Conservation (phyloP, 2,113 vertebrate species). For the Triplophysa rosa region DNA sequence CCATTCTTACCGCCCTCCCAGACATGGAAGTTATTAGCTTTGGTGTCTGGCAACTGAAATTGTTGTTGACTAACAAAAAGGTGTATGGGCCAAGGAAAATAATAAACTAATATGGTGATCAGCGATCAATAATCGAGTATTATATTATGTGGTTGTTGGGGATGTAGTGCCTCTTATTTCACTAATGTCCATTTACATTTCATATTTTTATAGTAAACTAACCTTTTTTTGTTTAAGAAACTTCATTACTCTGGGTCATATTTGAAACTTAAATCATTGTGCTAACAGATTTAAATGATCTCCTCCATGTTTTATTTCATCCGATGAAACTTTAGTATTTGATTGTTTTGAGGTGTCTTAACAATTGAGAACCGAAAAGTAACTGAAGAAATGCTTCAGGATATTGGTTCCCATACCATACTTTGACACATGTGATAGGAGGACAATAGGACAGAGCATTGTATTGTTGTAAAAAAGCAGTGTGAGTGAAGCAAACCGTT, state of each 20-base stretch:
- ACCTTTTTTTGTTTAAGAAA: slow-evolving; percentile 1
- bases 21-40: slow-evolving; percentile 8
- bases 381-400: no score
- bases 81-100: neutral
- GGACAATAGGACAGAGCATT: no score
- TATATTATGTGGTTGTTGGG: neutral
- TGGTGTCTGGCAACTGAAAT: slow-evolving; percentile 1
- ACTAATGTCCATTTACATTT: neutral
- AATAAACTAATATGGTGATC: neutral
- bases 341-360: neutral
- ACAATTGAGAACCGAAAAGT: no score
- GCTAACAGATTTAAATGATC: slow-evolving; percentile 3
- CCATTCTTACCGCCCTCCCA: slow-evolving; percentile 60
- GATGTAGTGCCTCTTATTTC: neutral
- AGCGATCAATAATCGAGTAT: neutral
- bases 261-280: neutral
- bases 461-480: no score
- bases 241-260: neutral
- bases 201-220: slow-evolving; percentile 28
- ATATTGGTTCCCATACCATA: no score
- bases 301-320: slow-evolving; percentile 9
- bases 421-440: no score
- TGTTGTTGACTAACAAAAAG: slow-evolving; percentile 3
- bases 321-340: neutral
- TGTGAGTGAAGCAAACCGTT: no score